Conservation (phyloP, 2,113 vertebrate genomes). For the Copsychus sechellarum region DNA sequence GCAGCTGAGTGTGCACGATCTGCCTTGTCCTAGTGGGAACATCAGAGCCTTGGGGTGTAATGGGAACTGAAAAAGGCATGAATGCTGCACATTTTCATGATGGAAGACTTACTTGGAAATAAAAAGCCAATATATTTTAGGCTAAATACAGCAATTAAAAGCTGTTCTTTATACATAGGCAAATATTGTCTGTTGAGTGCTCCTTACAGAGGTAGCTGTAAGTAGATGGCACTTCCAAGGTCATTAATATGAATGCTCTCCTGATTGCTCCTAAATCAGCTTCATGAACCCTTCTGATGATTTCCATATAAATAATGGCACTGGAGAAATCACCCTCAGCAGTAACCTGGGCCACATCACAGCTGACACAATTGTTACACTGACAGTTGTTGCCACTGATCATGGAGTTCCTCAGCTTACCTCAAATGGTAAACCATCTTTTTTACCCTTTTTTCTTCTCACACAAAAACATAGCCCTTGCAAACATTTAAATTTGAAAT, state of each 20-base stretch:
- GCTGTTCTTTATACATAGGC: neutral
- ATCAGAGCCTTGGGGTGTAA: neutral
- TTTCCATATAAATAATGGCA: constrained; percentile 68
- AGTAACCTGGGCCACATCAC: constrained; percentile 58
- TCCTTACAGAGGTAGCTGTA: neutral
- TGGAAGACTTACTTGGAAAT: neutral
- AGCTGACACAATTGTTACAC: constrained; percentile 54
- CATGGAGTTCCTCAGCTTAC: constrained; percentile 69
- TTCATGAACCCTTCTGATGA: constrained; percentile 58
- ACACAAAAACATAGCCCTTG: neutral
- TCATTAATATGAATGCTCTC: neutral
- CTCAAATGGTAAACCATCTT: constrained; percentile 68
- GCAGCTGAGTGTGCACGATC: neutral
- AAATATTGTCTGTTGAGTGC: neutral
- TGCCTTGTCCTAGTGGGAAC: neutral
- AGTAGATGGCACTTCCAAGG: neutral
- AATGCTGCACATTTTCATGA: neutral
- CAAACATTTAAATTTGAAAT: neutral
- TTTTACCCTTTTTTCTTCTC: neutral
- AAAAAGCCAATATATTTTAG: neutral
- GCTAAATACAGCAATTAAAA: neutral
- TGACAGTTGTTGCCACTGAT: constrained; percentile 73
- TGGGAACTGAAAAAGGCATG: neutral
- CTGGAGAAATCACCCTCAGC: constrained; percentile 73
- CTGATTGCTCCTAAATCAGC: constrained; percentile 55